These are phyloP conservation scores for Agrotis exclamationis DNA, from an alignment of 2,888 invertebrate genomes.

Conservation along the genomic window DNA sequence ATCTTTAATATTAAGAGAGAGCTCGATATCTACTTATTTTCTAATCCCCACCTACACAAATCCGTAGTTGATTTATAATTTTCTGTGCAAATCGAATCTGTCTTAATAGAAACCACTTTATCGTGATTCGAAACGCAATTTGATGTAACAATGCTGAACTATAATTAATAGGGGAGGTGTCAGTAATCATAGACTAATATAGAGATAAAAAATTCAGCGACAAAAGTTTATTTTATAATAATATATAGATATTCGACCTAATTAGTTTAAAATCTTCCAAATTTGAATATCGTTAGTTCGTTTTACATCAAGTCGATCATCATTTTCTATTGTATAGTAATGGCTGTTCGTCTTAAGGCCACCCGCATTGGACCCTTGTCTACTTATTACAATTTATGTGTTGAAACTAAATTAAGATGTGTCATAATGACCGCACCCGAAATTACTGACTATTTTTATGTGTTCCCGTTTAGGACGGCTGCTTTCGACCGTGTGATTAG, in stretches of 20 bases:
- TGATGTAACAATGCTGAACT: constrained; percentile 37
- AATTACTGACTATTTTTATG: constrained; percentile 75
- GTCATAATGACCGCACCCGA: constrained; percentile 87
- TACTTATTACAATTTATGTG: constrained; percentile 86
- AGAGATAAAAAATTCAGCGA: constrained; percentile 22
- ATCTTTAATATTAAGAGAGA: constrained; percentile 23
- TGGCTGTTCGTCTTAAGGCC: constrained; percentile 70
- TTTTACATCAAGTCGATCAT: constrained; percentile 59
- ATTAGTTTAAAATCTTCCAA: constrained; percentile 37
- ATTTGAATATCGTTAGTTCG: constrained; percentile 36
- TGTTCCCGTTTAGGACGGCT: constrained; percentile 66
- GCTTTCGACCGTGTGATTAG: constrained; percentile 55
- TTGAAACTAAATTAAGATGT: constrained; percentile 89
- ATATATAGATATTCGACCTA: constrained; percentile 28
- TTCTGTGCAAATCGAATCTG: constrained; percentile 44
- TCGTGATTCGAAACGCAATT: constrained; percentile 50
- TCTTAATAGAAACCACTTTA: constrained; percentile 47
- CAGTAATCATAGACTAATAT: constrained; percentile 41
- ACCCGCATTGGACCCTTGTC: constrained; percentile 81
- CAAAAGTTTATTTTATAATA: constrained; percentile 16
- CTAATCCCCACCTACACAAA: constrained; percentile 52
- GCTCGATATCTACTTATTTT: constrained; percentile 16
- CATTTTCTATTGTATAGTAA: constrained; percentile 58
- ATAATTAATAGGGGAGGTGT: constrained; percentile 41
- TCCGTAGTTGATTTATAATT: constrained; percentile 31